Evolutionary conservation across 2,888 invertebrate genomes (phyloP).

Genomic region (Colostygia pectinataria): DNA sequence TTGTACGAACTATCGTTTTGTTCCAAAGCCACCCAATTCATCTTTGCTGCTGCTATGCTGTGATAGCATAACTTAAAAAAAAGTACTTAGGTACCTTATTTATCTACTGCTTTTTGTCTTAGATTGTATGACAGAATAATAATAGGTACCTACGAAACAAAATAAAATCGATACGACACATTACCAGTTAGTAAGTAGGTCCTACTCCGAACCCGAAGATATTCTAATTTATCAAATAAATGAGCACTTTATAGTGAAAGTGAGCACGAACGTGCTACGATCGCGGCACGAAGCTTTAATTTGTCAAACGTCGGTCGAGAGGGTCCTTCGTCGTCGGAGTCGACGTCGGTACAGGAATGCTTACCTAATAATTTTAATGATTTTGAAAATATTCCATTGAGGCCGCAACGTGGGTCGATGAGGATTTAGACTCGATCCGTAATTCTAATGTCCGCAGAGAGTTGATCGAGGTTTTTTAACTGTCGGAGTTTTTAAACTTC

Average conservation of each 20-base stretch:
- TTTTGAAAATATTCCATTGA: constrained; percentile 24
- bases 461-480: constrained; percentile 31
- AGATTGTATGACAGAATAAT: not conserved
- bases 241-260: constrained; percentile 54
- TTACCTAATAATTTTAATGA: constrained; percentile 27
- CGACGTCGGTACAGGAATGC: constrained; percentile 18
- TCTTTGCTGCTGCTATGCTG: too few species aligned
- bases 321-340: constrained; percentile 36
- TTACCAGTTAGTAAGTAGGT: constrained; percentile 24
- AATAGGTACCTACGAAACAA: constrained; percentile 1
- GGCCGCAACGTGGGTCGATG: constrained; percentile 19
- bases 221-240: constrained; percentile 49
- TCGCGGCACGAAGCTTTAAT: constrained; percentile 49
- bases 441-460: constrained; percentile 36
- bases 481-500: constrained; percentile 25
- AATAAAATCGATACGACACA: constrained; percentile 16
- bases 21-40: too few species aligned
- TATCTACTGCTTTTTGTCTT: too few species aligned
- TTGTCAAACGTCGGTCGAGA: constrained; percentile 44
- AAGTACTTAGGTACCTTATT: too few species aligned
- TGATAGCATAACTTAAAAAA: too few species aligned
- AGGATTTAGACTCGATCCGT: constrained; percentile 34
- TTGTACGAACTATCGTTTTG: too few species aligned
- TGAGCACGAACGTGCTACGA: constrained; percentile 45
- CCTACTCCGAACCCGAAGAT: constrained; percentile 19